Percentiles rank a stretch among this genome's conserved stretches.
phyloP scores from a whole-genome alignment of 1,140 invertebrate genomes.

The Eupeodes corollae region DNA sequence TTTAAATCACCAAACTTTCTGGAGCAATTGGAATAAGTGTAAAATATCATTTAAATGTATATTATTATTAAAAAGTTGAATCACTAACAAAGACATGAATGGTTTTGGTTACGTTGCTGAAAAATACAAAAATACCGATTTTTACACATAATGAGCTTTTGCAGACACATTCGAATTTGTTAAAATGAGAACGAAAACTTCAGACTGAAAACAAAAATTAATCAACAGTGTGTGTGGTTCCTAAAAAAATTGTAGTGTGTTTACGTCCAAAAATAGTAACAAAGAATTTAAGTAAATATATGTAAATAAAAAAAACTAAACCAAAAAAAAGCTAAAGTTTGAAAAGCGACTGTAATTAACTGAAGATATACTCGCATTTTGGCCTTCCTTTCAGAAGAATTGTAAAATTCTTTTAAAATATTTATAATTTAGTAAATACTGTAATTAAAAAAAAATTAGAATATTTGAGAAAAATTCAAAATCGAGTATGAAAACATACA shows the following conservation, averaged over 20 bases:
- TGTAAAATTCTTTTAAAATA: background rate
- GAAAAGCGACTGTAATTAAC: conserved; percentile 19
- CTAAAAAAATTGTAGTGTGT: conserved; percentile 2
- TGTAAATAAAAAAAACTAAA: conserved; percentile 32
- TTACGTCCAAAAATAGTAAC: conserved; percentile 8
- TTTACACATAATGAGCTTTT: background rate
- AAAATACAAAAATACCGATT: too few species aligned
- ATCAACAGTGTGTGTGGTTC: conserved; percentile 2
- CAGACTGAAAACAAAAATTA: background rate
- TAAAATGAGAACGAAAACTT: background rate
- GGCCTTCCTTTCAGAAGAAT: conserved; percentile 45
- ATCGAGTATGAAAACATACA: too few species aligned
- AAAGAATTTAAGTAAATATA: conserved; percentile 14
- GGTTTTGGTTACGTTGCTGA: too few species aligned
- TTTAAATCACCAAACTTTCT: conserved; percentile 99
- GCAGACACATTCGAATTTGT: background rate
- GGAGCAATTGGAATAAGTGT: conserved; percentile 87
- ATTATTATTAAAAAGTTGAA: background rate
- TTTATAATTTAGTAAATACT: too few species aligned
- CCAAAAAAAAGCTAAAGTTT: conserved; percentile 13
- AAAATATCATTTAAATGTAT: background rate
- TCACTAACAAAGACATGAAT: too few species aligned
- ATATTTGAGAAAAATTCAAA: conserved; percentile 14
- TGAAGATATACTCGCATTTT: conserved; percentile 44
- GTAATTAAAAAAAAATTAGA: conserved; percentile 1